Base-by-base conservation (phyloP, 1,140 invertebrate genomes). In the Euwallacea similis region DNA sequence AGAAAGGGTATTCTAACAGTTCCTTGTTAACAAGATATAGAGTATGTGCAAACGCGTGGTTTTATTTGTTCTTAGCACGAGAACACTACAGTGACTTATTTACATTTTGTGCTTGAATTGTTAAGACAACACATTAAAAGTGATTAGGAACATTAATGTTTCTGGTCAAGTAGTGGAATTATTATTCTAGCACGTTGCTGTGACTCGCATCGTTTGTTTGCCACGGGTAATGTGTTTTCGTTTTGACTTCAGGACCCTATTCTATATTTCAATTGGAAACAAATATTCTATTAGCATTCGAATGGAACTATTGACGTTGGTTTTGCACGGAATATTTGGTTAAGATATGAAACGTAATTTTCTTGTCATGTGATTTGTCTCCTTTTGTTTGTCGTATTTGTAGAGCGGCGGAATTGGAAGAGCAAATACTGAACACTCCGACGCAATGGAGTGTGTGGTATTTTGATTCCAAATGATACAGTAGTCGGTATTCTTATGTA, bases 41-140 rank as follows among this genome's bases (percentile, higher is more conserved):
- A 67, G 71, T 63, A 59, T 66, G 71, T 67, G 59, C 56, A 67
- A 72, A 72, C 71, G 71, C 71, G 71, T 72, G 71, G 64, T 72
- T 65, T 72, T 68, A 68, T 72, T 72, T 72, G 66, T 59, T 58
- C 46, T 68, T 58, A 68, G 66, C 71, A 72, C 71, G 71, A 67
- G 71, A 72, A 72, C 66, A 64, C 55, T 67, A 63, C 61, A 63
- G 21, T 50, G 33, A n/a, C 11, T 47, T 62, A 68, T 67, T 72
- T 72, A 63, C 71, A 56, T 68, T 67, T 68, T 63, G 59, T 67
- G 56, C 46, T 66, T 41, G 15, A 42, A 67, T 66, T 71, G 69
- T 71, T 71, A 66, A 55, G 43, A 60, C 56, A 71, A 71, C 63
- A 64, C 66, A 71, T 71, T 16, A 66, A 42, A 55, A 66, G 60